A percentile compares a stretch with the other conserved stretches of the same genome.
Evolutionary conservation across 2,113 vertebrate species (phyloP).

Genomic region (Sceloporus undulatus): DNA sequence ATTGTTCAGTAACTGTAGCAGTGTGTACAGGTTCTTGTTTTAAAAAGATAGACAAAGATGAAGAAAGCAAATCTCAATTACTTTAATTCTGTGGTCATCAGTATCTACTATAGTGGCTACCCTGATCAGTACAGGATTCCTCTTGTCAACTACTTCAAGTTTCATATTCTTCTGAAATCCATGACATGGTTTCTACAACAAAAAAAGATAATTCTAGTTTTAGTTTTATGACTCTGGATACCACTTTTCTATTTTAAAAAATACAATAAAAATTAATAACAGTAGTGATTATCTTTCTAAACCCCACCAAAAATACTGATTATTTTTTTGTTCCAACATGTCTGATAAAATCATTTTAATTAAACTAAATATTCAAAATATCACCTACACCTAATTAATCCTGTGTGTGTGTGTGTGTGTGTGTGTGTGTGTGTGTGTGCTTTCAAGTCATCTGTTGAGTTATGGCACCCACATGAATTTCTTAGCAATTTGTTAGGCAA

Average conservation of each 20-base stretch:
- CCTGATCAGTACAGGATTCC: constrained; percentile 86
- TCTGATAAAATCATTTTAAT: too few species aligned
- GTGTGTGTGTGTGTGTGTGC: too few species aligned
- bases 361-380: too few species aligned
- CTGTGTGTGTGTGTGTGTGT: too few species aligned
- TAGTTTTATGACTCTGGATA: background rate
- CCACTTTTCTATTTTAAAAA: background rate
- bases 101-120: constrained; percentile 85
- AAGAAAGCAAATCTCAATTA: constrained; percentile 66
- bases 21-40: background rate
- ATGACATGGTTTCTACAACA: constrained; percentile 84
- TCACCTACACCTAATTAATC: too few species aligned
- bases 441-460: too few species aligned
- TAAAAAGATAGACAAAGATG: background rate
- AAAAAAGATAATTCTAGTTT: constrained; percentile 20
- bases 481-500: too few species aligned
- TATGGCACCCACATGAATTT: too few species aligned
- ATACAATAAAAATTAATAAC: background rate
- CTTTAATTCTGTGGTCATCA: constrained; percentile 86
- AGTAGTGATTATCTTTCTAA: too few species aligned
- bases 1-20: background rate
- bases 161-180: constrained; percentile 89
- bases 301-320: too few species aligned
- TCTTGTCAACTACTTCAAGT: constrained; percentile 86
- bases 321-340: too few species aligned